These are phyloP conservation scores for Onychomys arenicola DNA, from an alignment of 2,797 vertebrate genomes.

Conservation along the genomic window DNA sequence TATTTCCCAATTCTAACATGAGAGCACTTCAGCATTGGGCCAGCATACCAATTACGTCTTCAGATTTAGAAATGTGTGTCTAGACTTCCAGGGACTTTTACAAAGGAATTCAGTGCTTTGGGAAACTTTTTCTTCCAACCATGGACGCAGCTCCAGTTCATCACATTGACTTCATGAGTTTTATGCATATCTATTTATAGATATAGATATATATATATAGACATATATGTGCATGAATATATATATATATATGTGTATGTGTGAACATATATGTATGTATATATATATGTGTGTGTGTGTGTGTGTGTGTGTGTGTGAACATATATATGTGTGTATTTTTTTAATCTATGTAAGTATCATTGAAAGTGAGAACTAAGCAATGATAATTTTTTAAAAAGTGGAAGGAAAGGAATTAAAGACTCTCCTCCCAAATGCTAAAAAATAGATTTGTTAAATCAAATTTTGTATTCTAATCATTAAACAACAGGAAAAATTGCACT, in stretches of 20 bases:
- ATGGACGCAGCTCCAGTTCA: neutral
- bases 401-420: neutral
- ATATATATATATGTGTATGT: neutral
- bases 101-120: neutral
- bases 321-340: too few relatives aligned
- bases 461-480: neutral
- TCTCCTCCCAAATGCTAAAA: neutral
- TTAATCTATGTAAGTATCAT: neutral
- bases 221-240: neutral
- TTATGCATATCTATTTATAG: conserved; percentile 43
- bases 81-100: neutral
- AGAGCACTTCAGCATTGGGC: neutral
- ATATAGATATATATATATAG: neutral
- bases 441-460: neutral
- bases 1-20: conserved; percentile 56
- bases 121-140: conserved; percentile 43
- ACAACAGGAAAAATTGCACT: neutral
- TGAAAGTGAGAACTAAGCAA: neutral
- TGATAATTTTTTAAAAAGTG: too few relatives aligned
- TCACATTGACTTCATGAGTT: conserved; percentile 27
- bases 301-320: too few relatives aligned
- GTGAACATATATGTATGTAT: neutral
- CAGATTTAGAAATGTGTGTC: neutral
- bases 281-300: too few relatives aligned
- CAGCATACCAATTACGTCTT: conserved; percentile 28